phyloP scores from a whole-genome alignment of 2,113 vertebrate genomes.

The Amazona vittata region DNA sequence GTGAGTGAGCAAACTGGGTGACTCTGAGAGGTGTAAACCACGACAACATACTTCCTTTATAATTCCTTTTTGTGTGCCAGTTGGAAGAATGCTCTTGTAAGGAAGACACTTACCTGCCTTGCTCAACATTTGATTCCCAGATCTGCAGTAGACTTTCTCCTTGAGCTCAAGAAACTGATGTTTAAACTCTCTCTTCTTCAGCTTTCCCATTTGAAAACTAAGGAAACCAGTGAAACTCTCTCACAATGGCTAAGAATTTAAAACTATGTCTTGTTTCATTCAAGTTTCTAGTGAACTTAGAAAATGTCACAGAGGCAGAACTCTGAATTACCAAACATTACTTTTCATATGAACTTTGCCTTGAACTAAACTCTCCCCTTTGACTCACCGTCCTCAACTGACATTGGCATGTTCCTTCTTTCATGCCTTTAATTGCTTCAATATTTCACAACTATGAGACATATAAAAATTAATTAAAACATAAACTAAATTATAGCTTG shows the following conservation, averaged over 20 bases:
- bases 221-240: not conserved
- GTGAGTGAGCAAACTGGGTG: too few relatives aligned
- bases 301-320: not conserved
- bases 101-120: not conserved
- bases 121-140: not conserved
- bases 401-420: not conserved
- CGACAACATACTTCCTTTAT: not conserved
- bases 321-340: not conserved
- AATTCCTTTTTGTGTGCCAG: not conserved
- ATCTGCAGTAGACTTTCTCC: not conserved
- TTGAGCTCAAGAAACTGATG: not conserved
- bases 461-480: constrained; percentile 56
- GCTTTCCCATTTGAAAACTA: not conserved
- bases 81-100: not conserved
- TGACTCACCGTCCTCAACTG: constrained; percentile 7
- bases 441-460: not conserved
- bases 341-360: not conserved
- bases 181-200: not conserved
- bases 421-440: constrained; percentile 28
- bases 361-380: not conserved
- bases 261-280: not conserved
- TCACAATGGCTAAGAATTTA: not conserved
- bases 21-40: too few relatives aligned
- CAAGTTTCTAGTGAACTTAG: not conserved
- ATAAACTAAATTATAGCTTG: constrained; percentile 47